These are phyloP conservation scores for Camponotus floridanus DNA, from an alignment of 1,140 invertebrate genomes.

Conservation along the genomic window DNA sequence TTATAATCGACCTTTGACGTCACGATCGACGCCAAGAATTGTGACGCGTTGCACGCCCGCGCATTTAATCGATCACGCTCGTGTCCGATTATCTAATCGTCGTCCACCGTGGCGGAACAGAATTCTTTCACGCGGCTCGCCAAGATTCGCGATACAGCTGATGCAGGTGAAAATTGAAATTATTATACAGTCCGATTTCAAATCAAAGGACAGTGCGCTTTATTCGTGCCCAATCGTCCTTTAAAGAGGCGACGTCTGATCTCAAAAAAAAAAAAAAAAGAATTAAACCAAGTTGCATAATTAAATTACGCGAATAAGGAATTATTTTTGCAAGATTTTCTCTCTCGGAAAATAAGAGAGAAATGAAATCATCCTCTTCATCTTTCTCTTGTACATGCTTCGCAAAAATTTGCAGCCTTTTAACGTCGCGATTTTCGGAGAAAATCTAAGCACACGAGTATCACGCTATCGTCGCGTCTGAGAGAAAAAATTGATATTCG, in stretches of 20 bases:
- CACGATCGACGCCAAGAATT: constrained; percentile 64
- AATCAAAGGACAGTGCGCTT: not conserved
- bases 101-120: not conserved
- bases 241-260: not conserved
- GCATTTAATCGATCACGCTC: constrained; percentile 65
- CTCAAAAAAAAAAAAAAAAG: not conserved
- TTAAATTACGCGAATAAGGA: not conserved
- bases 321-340: too few relatives aligned
- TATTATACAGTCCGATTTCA: too few relatives aligned
- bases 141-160: not conserved
- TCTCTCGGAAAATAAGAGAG: too few relatives aligned
- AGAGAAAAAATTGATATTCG: too few relatives aligned
- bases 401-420: too few relatives aligned
- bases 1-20: constrained; percentile 59
- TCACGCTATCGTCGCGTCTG: too few relatives aligned
- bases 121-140: constrained; percentile 39
- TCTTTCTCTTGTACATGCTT: too few relatives aligned
- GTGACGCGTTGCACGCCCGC: constrained; percentile 24
- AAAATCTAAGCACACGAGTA: too few relatives aligned
- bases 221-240: constrained; percentile 37
- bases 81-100: constrained; percentile 68
- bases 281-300: not conserved
- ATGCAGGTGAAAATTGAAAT: not conserved
- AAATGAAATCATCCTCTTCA: too few relatives aligned
- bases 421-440: too few relatives aligned